Conservation (phyloP, 1,140 invertebrate genomes). For the Rhynchophorus ferrugineus region DNA sequence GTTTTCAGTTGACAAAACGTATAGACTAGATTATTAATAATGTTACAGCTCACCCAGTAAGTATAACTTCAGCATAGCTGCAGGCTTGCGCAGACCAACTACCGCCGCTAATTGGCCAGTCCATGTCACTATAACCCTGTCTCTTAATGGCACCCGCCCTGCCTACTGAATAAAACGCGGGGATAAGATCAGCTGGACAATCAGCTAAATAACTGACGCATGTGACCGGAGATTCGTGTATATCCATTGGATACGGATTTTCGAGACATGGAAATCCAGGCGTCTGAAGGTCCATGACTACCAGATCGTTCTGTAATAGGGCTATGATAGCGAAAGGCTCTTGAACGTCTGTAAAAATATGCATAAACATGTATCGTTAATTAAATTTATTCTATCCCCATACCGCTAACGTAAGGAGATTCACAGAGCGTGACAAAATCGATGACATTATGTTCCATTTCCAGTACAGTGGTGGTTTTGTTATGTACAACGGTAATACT, state of each 20-base stretch:
- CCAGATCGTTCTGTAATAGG: conserved; percentile 93
- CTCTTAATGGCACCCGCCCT: conserved; percentile 41
- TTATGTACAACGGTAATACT: conserved; percentile 94
- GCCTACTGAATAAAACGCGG: conserved; percentile 68
- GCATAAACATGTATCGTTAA: not conserved
- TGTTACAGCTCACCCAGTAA: conserved; percentile 78
- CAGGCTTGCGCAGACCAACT: conserved; percentile 88
- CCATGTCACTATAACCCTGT: conserved; percentile 86
- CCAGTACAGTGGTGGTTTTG: conserved; percentile 90
- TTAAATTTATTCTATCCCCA: too few relatives aligned
- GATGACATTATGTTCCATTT: conserved; percentile 98
- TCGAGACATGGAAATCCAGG: conserved; percentile 97
- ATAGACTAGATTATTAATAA: too few relatives aligned
- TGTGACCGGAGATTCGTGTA: conserved; percentile 95
- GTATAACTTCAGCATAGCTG: conserved; percentile 94
- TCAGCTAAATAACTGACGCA: conserved; percentile 94
- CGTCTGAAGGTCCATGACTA: conserved; percentile 92
- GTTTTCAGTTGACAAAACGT: too few relatives aligned
- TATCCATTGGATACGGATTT: conserved; percentile 98
- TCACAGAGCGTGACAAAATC: conserved; percentile 95
- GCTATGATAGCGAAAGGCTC: conserved; percentile 97
- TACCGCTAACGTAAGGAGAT: conserved; percentile 86
- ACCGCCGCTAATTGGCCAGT: conserved; percentile 94
- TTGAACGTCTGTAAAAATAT: conserved; percentile 71
- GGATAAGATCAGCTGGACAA: conserved; percentile 94